A percentile compares a stretch with the other conserved stretches of the same genome.
phyloP scores from a whole-genome alignment of 2,113 vertebrate genomes.

The Rhineura floridana region DNA sequence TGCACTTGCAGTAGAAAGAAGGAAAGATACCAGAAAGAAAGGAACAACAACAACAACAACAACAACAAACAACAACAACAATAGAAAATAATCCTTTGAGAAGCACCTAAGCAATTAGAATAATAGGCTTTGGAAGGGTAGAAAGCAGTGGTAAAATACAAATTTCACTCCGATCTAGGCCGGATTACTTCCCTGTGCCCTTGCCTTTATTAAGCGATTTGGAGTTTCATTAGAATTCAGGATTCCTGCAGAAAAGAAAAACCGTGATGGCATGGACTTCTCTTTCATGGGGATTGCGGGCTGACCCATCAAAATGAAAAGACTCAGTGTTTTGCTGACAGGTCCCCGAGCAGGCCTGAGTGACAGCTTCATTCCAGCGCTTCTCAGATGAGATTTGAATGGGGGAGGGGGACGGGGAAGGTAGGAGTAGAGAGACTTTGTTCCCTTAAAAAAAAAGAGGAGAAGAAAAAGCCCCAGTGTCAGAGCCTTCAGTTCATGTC shows the following conservation, averaged over 20 bases:
- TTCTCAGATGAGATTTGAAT: slow-evolving; percentile 83
- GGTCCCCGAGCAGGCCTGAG: slow-evolving; percentile 82
- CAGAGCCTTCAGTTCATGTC: slow-evolving; percentile 82
- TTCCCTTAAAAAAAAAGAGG: slow-evolving; percentile 66
- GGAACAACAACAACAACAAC: slow-evolving; percentile 13
- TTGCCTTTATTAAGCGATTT: slow-evolving; percentile 84
- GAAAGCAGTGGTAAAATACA: slow-evolving; percentile 76
- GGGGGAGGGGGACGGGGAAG: slow-evolving; percentile 58
- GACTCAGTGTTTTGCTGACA: slow-evolving; percentile 83
- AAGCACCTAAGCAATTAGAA: slow-evolving; percentile 71
- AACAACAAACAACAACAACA: not conserved
- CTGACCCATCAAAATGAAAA: slow-evolving; percentile 90
- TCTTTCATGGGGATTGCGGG: slow-evolving; percentile 84
- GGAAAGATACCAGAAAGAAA: not conserved
- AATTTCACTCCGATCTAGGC: slow-evolving; percentile 77
- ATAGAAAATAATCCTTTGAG: slow-evolving; percentile 64
- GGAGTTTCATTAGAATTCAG: slow-evolving; percentile 88
- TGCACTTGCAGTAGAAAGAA: slow-evolving; percentile 52
- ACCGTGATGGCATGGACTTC: slow-evolving; percentile 75
- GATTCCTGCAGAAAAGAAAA: slow-evolving; percentile 82
- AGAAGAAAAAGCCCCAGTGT: slow-evolving; percentile 83
- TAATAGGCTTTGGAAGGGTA: slow-evolving; percentile 60
- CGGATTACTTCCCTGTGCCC: slow-evolving; percentile 81
- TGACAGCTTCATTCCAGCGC: slow-evolving; percentile 89
- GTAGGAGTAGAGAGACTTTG: slow-evolving; percentile 78